Percentiles rank a stretch among this genome's conserved stretches.
Evolutionary conservation across 2,113 vertebrate genomes (phyloP).

Genomic region (Zosterops borbonicus): DNA sequence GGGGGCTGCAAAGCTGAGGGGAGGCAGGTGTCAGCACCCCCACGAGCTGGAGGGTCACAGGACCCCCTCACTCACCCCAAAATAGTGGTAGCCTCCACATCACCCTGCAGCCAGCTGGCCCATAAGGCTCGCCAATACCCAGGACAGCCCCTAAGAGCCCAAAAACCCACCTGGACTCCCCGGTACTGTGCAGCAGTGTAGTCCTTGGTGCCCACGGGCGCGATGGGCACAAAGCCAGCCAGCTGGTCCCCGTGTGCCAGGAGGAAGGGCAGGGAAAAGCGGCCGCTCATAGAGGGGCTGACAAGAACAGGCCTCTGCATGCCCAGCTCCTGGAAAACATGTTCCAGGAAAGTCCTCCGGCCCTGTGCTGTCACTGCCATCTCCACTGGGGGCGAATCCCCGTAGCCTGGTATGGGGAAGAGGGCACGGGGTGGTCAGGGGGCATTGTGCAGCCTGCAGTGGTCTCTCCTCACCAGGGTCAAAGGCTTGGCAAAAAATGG

Average conservation of each 20-base stretch:
- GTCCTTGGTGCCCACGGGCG: constrained; percentile 85
- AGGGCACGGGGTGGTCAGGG: background rate
- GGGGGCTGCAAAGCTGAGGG: background rate
- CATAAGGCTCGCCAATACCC: fast-evolving
- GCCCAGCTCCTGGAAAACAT: constrained; percentile 79
- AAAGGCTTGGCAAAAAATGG: background rate
- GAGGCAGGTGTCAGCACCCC: background rate
- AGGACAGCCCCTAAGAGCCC: background rate
- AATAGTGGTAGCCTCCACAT: background rate
- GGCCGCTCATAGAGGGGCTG: constrained; percentile 94
- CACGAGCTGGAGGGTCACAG: background rate
- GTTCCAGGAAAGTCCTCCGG: constrained; percentile 81
- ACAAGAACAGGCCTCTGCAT: constrained; percentile 81
- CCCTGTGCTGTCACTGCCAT: constrained; percentile 76
- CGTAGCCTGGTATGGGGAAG: constrained; percentile 79
- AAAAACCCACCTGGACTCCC: constrained; percentile 76
- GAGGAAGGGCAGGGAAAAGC: constrained; percentile 89
- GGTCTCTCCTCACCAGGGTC: background rate
- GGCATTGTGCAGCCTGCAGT: background rate
- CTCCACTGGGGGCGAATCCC: constrained; percentile 79
- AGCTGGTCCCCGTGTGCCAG: constrained; percentile 78
- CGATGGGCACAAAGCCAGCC: constrained; percentile 86
- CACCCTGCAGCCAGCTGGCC: background rate
- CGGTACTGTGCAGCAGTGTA: constrained; percentile 84
- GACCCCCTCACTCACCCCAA: background rate